A percentile compares a stretch with the other conserved stretches of the same genome.
phyloP scores from a whole-genome alignment of 2,797 vertebrate species.

The Tokudaia tokunoshimensis region DNA sequence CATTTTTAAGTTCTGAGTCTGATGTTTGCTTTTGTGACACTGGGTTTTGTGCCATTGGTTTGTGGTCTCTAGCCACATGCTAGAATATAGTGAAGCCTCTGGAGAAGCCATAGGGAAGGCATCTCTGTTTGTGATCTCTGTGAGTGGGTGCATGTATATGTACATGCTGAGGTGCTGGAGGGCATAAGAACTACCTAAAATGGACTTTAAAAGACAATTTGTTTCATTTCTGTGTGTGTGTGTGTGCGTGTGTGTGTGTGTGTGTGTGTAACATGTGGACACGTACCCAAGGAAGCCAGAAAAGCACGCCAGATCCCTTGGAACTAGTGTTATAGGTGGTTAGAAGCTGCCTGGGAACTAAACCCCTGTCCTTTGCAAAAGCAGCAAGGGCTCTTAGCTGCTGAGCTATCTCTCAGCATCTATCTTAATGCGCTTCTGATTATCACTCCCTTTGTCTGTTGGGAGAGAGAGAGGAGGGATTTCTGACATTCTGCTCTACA shows the following conservation, averaged over 20 bases:
- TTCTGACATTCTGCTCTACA: background rate
- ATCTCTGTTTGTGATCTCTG: background rate
- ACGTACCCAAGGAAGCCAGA: background rate
- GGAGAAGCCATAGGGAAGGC: background rate
- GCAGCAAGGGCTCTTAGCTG: background rate
- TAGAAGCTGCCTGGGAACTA: background rate
- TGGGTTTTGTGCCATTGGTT: background rate
- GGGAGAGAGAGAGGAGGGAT: background rate
- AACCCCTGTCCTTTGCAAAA: no score
- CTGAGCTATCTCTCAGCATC: background rate
- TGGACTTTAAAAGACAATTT: background rate
- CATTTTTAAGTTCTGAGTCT: background rate
- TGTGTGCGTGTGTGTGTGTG: background rate
- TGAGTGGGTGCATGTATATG: background rate
- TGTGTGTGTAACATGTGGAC: no score
- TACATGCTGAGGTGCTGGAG: background rate
- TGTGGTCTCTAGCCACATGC: background rate
- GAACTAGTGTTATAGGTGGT: background rate
- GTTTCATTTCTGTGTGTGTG: background rate
- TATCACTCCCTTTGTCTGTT: background rate
- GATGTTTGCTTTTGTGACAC: slow-evolving; percentile 61
- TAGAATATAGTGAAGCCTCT: background rate
- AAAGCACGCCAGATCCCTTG: background rate
- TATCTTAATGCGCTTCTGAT: background rate
- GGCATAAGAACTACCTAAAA: background rate